Base-by-base conservation (phyloP, 2,797 vertebrate species). In the Chelmon rostratus region DNA sequence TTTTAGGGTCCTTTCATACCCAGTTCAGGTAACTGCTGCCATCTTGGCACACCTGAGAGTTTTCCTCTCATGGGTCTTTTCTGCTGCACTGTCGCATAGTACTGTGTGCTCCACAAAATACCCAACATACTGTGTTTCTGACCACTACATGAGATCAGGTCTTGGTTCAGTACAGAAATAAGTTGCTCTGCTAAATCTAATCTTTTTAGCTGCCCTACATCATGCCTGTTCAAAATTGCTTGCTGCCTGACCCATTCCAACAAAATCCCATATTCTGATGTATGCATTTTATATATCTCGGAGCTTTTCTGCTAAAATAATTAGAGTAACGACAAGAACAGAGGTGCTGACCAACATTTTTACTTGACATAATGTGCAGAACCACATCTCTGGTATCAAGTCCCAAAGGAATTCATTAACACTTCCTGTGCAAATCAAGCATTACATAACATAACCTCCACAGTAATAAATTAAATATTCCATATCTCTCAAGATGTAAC, bases 371-470 rank as follows among this genome's bases (percentile, higher is more conserved):
- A 12, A 16, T 47, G 46, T 76, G 66, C 70, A 83, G 61, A n/a
- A 52, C 8, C 31, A 68, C 9, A 73, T 63, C 18, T 54, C 52
- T 63, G 63, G 47, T 44, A 15, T n/a, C 2, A 40, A 79, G 15
- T 65, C 53, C 35, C 75, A 52, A 25, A 53, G n/a, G 37, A 42
- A 16, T 65, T 73, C 23, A 44, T 44, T 8, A 61, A 59, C 28
- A 46, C 16, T 12, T 61, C 18, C 6, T 42, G 65, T 79, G 81
- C 71, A 82, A 81, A 80, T 31, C 57, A 68, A 42, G 28, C 58
- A 11, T 42, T 52, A 66, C 53, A 10, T 40, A 16, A 57, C 13
- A 21, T 23, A 10, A 44, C 47, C 21, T 28, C n/a, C 5, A 57
- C 4, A 61, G 13, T 58, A 18, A 9, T 3, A 1, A 0, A 7